These are phyloP conservation scores for Ashinkailepas kermadecensis DNA, from an alignment of 2,888 invertebrate genomes.

Conservation along the genomic window DNA sequence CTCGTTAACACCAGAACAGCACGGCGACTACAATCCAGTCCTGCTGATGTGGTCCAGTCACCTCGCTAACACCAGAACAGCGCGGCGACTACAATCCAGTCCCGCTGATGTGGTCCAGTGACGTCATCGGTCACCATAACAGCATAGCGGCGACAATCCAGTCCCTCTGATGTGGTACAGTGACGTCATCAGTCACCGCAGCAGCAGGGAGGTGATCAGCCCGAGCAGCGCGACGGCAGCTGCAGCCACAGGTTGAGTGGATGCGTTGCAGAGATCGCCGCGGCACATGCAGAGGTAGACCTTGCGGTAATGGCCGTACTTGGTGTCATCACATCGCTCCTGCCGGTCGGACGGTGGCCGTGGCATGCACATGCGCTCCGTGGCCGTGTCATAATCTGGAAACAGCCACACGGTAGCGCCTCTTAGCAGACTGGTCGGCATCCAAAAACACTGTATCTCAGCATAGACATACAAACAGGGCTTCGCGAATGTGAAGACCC, in stretches of 20 bases:
- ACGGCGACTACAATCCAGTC: too few species aligned
- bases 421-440: too few species aligned
- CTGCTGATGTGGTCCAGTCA: too few species aligned
- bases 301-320: constrained; percentile 55
- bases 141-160: too few species aligned
- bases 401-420: constrained; percentile 29
- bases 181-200: constrained; percentile 1
- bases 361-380: constrained; percentile 78
- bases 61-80: too few species aligned
- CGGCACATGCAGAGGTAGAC: constrained; percentile 86
- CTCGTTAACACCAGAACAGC: too few species aligned
- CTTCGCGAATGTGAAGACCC: too few species aligned
- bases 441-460: too few species aligned
- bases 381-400: constrained; percentile 76
- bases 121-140: too few species aligned
- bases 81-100: too few species aligned
- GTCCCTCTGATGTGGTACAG: not conserved
- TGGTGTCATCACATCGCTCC: constrained; percentile 79
- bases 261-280: constrained; percentile 75
- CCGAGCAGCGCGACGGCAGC: constrained; percentile 33
- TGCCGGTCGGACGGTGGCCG: constrained; percentile 79
- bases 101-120: too few species aligned
- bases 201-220: not conserved
- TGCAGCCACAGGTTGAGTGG: constrained; percentile 32
- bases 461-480: too few species aligned